Conservation (phyloP, 2,113 vertebrate species). For the Tyrannus savana region DNA sequence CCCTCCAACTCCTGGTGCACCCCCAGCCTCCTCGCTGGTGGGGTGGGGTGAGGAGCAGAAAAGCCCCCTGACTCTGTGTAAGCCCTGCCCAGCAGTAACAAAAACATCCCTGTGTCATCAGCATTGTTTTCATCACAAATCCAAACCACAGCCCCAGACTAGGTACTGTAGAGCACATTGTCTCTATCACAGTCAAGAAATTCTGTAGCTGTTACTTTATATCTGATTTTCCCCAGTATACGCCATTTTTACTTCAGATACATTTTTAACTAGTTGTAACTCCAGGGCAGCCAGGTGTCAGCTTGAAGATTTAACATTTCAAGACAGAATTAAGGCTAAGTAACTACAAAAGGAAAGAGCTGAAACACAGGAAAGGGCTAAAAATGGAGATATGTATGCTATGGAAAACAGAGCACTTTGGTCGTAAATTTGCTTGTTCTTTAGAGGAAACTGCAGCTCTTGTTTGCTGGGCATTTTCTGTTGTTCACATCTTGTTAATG, state of each 20-base stretch:
- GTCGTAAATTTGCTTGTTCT: background rate
- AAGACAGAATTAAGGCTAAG: background rate
- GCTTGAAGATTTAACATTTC: background rate
- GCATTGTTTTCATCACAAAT: background rate
- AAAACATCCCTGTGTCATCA: background rate
- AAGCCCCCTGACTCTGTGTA: background rate
- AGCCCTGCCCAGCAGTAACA: no score
- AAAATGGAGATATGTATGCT: background rate
- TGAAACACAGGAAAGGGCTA: background rate
- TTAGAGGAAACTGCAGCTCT: background rate
- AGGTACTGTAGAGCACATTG: background rate
- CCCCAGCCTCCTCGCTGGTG: accelerated
- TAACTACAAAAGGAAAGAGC: background rate
- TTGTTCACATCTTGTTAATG: background rate
- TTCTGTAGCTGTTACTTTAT: background rate
- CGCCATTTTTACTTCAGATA: background rate
- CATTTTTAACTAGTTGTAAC: background rate
- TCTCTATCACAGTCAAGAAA: background rate
- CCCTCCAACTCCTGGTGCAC: background rate
- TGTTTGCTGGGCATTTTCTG: background rate
- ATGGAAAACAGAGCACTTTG: background rate
- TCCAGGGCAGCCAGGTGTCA: background rate
- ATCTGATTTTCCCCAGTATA: background rate
- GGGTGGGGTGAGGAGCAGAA: background rate
- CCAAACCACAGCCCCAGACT: background rate